These are phyloP conservation scores for Capitulum mitella DNA, from an alignment of 2,888 invertebrate genomes.

Conservation along the genomic window DNA sequence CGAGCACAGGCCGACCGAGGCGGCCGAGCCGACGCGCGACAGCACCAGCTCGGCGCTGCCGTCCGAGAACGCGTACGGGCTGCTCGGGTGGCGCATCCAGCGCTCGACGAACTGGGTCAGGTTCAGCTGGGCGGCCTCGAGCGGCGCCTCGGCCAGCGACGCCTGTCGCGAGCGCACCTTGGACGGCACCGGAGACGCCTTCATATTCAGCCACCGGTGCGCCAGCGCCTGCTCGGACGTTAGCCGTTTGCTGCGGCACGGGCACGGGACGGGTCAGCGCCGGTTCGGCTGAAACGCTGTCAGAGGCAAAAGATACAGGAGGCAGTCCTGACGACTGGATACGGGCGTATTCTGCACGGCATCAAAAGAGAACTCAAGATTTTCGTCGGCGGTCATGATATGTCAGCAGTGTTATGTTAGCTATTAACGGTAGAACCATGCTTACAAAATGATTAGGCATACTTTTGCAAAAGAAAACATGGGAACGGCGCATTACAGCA, in stretches of 20 bases:
- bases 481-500: no score
- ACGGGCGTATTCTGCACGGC: no score
- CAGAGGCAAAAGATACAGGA: no score
- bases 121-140: slow-evolving; percentile 62
- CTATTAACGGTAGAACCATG: no score
- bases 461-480: no score
- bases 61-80: slow-evolving; percentile 54
- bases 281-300: no score
- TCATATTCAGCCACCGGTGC: slow-evolving; percentile 66
- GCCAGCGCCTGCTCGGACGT: slow-evolving; percentile 73
- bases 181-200: not conserved
- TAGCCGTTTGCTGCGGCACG: slow-evolving; percentile 59
- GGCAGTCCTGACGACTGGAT: no score
- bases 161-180: not conserved
- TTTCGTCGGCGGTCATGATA: no score
- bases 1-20: slow-evolving; percentile 9
- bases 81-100: slow-evolving; percentile 82
- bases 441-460: no score
- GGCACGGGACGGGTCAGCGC: no score
- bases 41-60: slow-evolving; percentile 11
- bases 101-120: slow-evolving; percentile 73
- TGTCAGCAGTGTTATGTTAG: no score
- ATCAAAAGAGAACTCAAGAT: no score
- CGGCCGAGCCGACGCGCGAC: not conserved
- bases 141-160: slow-evolving; percentile 29